These are phyloP conservation scores for Brachionus calyciflorus DNA, from an alignment of 1,140 invertebrate species.

Conservation along the genomic window DNA sequence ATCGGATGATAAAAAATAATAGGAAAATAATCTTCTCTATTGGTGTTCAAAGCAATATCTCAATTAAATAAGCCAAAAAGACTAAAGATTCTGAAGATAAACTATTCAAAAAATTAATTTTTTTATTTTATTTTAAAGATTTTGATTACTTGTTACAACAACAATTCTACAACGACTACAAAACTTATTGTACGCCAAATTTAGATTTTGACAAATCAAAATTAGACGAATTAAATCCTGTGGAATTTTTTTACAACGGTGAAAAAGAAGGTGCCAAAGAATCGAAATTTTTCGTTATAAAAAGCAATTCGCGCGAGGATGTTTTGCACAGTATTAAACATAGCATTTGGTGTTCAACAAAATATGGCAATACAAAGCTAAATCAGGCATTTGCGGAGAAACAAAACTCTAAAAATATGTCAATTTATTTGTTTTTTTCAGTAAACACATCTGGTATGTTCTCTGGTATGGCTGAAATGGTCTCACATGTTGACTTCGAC, in stretches of 20 bases:
- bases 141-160: constrained; percentile 6
- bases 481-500: constrained; percentile 81
- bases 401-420: constrained; percentile 66
- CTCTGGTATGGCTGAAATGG: constrained; percentile 98
- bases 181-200: background rate
- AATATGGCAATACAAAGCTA: constrained; percentile 93
- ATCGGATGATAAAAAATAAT: too few relatives aligned
- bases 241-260: constrained; percentile 6
- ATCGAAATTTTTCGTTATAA: constrained; percentile 32
- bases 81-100: too few relatives aligned
- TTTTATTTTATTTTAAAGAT: background rate
- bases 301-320: constrained; percentile 87
- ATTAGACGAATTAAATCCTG: background rate
- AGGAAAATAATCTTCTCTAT: too few relatives aligned
- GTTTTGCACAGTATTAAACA: constrained; percentile 97
- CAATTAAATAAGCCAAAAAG: too few relatives aligned
- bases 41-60: too few relatives aligned
- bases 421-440: constrained; percentile 87
- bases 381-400: constrained; percentile 82
- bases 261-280: constrained; percentile 23
- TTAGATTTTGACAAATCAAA: background rate
- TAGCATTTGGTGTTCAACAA: constrained; percentile 97
- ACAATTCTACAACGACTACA: constrained; percentile 12
- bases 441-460: constrained; percentile 96
- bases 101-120: background rate